Base-by-base conservation (phyloP, 2,888 invertebrate species). In the Dryocosmus kuriphilus region DNA sequence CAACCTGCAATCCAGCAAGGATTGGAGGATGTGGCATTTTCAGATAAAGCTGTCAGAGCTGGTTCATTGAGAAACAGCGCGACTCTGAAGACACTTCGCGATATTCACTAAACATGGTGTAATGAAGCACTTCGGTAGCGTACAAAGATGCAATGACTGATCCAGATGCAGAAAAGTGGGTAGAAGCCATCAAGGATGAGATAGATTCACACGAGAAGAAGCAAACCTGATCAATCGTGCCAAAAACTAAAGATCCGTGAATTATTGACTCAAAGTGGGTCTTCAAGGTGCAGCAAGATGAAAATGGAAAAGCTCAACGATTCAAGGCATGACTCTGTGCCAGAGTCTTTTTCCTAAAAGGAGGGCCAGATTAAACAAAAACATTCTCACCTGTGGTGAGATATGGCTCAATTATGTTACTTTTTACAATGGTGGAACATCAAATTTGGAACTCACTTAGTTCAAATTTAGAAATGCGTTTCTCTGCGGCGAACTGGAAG, bases 331-430 rank as follows among this genome's bases (percentile, higher is more conserved):
- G 80, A 22, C 75, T 80, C 4, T 77, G 77, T 24, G 80, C 78
- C 0, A 71, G 78, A 27, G 81, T 78, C 19, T 81, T 77, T 41
- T n/a, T 22, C 46, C 78, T 78, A 51, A 19, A 60, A 35, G 3
- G 74, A 35, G 77, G 78, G 2, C 19, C 75, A 0, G 80, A 82
- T n/a, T 82, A 77, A 51, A 11, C 14, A 0, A 79, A 81, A 35
- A 82, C 77, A 0, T 81, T 78, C 27, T 30, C 77, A 1, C 81
- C 81, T 4, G 77, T 80, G 0, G 74, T 78, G 1, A 22, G 81
- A 19, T 81, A 78, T 22, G 80, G 80, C n/a, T 80, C 80, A 0
- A 16, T 81, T 5, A 30, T 78, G 32, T 46, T 78, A 1, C 46
- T 79, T 0, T n/a, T 81, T 41, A 77, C 81, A 0, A 27, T 51